Percentiles rank a stretch among this genome's conserved stretches.
Evolutionary conservation across 2,113 vertebrate genomes (phyloP).

Genomic region (Sitta europaea): DNA sequence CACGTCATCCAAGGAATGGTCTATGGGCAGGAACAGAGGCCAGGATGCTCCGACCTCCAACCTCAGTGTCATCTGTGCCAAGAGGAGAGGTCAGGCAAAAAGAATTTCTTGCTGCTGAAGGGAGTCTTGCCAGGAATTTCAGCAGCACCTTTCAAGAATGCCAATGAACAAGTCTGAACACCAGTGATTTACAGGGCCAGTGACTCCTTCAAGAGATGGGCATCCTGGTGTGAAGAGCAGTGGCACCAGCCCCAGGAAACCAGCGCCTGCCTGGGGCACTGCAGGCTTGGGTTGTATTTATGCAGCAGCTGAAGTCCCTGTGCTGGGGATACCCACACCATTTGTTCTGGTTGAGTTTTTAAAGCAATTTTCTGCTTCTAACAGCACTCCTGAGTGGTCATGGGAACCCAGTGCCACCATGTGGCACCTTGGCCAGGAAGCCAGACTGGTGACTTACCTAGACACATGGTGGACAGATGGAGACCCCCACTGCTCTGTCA

Average conservation of each 20-base stretch:
- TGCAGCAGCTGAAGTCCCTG: background rate
- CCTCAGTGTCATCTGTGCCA: background rate
- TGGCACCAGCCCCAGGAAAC: background rate
- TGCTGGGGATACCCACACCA: background rate
- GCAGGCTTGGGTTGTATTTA: background rate
- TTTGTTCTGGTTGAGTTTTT: background rate
- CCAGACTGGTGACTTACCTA: background rate
- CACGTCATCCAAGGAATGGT: background rate
- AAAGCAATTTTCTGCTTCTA: background rate
- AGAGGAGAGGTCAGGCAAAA: background rate
- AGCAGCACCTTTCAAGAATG: background rate
- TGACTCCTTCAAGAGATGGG: background rate
- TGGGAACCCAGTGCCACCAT: background rate
- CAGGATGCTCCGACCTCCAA: background rate
- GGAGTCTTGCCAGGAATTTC: background rate
- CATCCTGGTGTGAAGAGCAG: background rate
- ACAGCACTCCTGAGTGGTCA: rapidly evolving
- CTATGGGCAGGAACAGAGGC: background rate
- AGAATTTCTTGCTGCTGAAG: background rate
- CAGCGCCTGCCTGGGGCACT: background rate
- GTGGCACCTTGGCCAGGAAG: background rate
- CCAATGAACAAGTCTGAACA: background rate
- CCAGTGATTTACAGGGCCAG: background rate
- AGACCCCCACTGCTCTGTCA: background rate
- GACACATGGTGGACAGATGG: rapidly evolving